These are phyloP conservation scores for Pseudomyrmex dendroicus DNA, from an alignment of 1,140 invertebrate species.

Conservation along the genomic window DNA sequence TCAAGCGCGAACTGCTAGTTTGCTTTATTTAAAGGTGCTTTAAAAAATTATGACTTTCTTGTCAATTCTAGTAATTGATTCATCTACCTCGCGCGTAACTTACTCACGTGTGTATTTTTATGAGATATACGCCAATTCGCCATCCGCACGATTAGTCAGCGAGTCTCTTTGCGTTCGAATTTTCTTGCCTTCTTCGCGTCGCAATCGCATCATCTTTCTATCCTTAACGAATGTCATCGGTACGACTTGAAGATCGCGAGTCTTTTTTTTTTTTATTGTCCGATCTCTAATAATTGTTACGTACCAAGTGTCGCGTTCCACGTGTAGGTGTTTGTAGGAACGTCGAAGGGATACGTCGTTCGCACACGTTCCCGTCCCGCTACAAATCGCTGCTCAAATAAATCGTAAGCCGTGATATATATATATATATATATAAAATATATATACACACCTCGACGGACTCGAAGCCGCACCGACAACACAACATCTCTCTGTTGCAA, in stretches of 20 bases:
- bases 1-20: neutral
- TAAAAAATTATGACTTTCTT: constrained; percentile 1
- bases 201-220: constrained; percentile 32
- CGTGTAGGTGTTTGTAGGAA: neutral
- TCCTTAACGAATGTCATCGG: constrained; percentile 19
- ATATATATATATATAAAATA: too few species aligned
- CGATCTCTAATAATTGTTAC: constrained; percentile 41
- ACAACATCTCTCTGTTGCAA: constrained; percentile 74
- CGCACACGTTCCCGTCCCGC: neutral
- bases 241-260: constrained; percentile 29
- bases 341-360: neutral
- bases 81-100: neutral
- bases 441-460: constrained; percentile 8
- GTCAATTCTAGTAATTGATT: too few species aligned
- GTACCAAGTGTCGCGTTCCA: constrained; percentile 32
- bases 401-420: constrained; percentile 62
- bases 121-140: neutral
- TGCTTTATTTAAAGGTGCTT: neutral
- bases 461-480: constrained; percentile 39
- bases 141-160: neutral
- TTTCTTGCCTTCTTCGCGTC: constrained; percentile 48
- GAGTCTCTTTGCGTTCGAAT: constrained; percentile 15
- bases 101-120: neutral
- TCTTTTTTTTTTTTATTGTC: constrained; percentile 12
- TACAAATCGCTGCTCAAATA: constrained; percentile 72